Evolutionary conservation across 2,888 invertebrate genomes (phyloP).

Genomic region (Sepiola atlantica): DNA sequence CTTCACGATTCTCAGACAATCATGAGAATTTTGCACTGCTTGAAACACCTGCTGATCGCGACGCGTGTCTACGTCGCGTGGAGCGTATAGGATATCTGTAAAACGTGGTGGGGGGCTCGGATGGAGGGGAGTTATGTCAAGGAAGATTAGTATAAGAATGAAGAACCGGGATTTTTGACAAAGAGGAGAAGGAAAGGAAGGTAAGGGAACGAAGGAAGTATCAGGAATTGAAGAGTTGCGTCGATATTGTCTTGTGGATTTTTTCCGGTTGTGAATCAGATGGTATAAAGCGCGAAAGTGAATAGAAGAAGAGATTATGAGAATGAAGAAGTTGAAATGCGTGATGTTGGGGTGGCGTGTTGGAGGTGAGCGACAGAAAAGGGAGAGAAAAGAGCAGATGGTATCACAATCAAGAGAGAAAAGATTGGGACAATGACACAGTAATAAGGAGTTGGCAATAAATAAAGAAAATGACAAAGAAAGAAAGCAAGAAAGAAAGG

Average conservation of each 20-base stretch:
- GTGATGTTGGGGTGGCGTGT: neutral
- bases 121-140: neutral
- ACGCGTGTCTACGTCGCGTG: neutral
- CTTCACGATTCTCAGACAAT: neutral
- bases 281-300: too few species aligned
- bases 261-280: too few species aligned
- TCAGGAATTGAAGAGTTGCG: neutral
- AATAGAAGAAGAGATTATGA: too few species aligned
- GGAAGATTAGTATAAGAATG: neutral
- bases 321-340: neutral
- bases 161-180: neutral
- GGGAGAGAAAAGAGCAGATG: neutral
- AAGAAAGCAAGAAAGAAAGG: neutral
- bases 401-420: neutral
- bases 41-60: constrained; percentile 11
- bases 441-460: too few species aligned
- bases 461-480: neutral
- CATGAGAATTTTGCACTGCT: neutral
- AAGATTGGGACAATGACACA: too few species aligned
- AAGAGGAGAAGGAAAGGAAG: neutral
- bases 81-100: neutral
- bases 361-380: neutral
- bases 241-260: too few species aligned
- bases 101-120: neutral
- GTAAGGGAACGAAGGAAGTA: neutral